These are phyloP conservation scores for Hemicrepidius hirtus DNA, from an alignment of 2,888 invertebrate species.

Conservation along the genomic window DNA sequence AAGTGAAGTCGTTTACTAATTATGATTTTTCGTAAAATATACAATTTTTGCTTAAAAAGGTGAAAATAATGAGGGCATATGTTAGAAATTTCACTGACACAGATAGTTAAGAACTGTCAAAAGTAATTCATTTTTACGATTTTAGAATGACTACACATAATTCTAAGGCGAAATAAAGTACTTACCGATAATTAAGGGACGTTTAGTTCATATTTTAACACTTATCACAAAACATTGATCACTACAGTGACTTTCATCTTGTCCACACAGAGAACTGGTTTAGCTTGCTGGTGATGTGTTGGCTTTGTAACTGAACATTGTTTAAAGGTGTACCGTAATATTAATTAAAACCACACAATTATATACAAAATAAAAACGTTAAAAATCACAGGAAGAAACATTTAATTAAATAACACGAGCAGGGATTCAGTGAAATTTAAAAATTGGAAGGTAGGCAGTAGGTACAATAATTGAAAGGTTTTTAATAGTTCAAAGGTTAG, in stretches of 20 bases:
- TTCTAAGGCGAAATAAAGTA: neutral
- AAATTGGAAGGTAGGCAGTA: constrained; percentile 10
- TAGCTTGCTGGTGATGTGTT: constrained; percentile 39
- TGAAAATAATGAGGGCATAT: constrained; percentile 15
- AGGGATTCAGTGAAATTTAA: constrained; percentile 1
- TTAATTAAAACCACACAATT: constrained; percentile 23
- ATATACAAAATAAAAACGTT: constrained; percentile 21
- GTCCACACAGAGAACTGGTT: constrained; percentile 44
- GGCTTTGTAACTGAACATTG: constrained; percentile 26
- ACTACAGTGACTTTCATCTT: constrained; percentile 54
- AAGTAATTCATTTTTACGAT: neutral
- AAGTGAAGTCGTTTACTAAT: neutral
- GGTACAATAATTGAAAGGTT: constrained; percentile 12
- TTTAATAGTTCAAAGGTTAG: constrained; percentile 39
- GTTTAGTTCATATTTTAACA: constrained; percentile 17
- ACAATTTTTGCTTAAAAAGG: neutral
- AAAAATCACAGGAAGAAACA: constrained; percentile 31
- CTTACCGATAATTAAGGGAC: constrained; percentile 1
- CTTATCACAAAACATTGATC: constrained; percentile 49
- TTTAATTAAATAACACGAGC: constrained; percentile 13
- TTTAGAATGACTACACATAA: neutral
- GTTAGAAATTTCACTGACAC: constrained; percentile 15
- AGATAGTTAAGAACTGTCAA: constrained; percentile 5
- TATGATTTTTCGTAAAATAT: neutral
- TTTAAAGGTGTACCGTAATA: neutral